These are phyloP conservation scores for Pomacea maculata DNA, from an alignment of 1,140 invertebrate species.

Conservation along the genomic window DNA sequence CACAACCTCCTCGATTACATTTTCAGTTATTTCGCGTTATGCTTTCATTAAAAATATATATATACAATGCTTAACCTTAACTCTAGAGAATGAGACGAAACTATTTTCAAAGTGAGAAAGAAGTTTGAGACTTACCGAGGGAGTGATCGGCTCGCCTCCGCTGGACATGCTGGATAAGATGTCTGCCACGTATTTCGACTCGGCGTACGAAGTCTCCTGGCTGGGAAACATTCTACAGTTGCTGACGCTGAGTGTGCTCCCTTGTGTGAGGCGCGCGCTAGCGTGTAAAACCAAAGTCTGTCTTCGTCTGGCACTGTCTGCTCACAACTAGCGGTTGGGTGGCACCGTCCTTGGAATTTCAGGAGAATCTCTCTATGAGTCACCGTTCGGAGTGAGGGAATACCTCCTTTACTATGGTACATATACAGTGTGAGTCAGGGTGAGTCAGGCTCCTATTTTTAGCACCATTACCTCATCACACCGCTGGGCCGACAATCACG, in stretches of 20 bases:
- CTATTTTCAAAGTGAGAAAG: neutral
- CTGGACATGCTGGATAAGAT: conserved; percentile 57
- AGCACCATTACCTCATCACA: conserved; percentile 38
- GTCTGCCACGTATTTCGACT: conserved; percentile 58
- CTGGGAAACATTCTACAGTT: conserved; percentile 27
- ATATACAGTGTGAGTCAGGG: conserved; percentile 35
- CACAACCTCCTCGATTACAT: no score
- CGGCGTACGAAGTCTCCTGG: conserved; percentile 36
- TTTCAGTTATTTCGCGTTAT: no score
- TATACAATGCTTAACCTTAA: no score
- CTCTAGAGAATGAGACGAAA: neutral
- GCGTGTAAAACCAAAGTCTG: conserved; percentile 21
- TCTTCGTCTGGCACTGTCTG: conserved; percentile 20
- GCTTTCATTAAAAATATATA: no score
- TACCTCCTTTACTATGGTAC: conserved; percentile 32
- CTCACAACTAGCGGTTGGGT: conserved; percentile 15
- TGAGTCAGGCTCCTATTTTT: conserved; percentile 42
- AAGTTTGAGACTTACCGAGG: conserved; percentile 34
- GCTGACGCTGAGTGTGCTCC: neutral
- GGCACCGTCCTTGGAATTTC: conserved; percentile 20
- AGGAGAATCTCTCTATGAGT: conserved; percentile 35
- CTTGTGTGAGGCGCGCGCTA: conserved; percentile 19
- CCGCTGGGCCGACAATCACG: conserved; percentile 14
- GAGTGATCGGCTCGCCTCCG: conserved; percentile 36
- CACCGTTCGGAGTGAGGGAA: conserved; percentile 39